Percentiles rank a stretch among this genome's conserved stretches.
Evolutionary conservation across 37 sponge, comb jelly and placozoan genomes (phyloP).

Genomic region (Dysidea cf. avara): DNA sequence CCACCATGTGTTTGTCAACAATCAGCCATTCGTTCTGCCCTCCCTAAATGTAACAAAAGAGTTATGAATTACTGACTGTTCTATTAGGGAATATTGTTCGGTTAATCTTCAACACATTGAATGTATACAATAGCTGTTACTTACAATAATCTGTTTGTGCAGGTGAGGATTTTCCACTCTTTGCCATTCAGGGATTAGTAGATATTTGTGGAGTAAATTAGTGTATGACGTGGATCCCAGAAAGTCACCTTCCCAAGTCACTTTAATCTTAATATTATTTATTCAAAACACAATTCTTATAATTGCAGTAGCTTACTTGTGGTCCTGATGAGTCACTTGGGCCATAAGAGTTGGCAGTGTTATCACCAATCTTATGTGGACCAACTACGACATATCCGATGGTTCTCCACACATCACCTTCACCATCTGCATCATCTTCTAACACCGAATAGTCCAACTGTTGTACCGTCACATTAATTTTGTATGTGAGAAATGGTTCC

Average conservation of each 20-base stretch:
- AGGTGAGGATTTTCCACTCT: background rate
- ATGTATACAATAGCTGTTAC: slow-evolving; percentile 2
- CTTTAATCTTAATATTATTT: slow-evolving; percentile 46
- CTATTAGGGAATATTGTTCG: too few species aligned
- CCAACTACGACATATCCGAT: slow-evolving; percentile 64
- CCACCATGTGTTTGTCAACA: slow-evolving; percentile 66
- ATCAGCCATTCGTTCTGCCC: slow-evolving; percentile 69
- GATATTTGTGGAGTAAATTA: slow-evolving; percentile 55
- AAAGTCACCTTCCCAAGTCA: slow-evolving; percentile 78
- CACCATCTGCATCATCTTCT: slow-evolving; percentile 1
- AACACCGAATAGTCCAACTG: slow-evolving; percentile 43
- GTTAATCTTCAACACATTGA: background rate
- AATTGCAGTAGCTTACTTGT: slow-evolving; percentile 18
- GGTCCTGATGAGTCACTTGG: slow-evolving; percentile 37
- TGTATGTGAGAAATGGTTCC: slow-evolving; percentile 59
- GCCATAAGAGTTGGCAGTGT: slow-evolving; percentile 36
- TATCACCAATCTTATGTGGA: slow-evolving; percentile 51
- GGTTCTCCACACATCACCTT: slow-evolving; percentile 47
- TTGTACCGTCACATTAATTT: slow-evolving; percentile 68
- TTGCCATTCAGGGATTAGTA: slow-evolving; percentile 64
- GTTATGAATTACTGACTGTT: background rate
- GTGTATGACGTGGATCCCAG: slow-evolving; percentile 18
- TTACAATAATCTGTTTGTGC: slow-evolving; percentile 39
- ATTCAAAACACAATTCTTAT: background rate
- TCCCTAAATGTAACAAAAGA: slow-evolving; percentile 25